phyloP scores from a whole-genome alignment of 2,113 vertebrate species.

The Sorex fumeus region DNA sequence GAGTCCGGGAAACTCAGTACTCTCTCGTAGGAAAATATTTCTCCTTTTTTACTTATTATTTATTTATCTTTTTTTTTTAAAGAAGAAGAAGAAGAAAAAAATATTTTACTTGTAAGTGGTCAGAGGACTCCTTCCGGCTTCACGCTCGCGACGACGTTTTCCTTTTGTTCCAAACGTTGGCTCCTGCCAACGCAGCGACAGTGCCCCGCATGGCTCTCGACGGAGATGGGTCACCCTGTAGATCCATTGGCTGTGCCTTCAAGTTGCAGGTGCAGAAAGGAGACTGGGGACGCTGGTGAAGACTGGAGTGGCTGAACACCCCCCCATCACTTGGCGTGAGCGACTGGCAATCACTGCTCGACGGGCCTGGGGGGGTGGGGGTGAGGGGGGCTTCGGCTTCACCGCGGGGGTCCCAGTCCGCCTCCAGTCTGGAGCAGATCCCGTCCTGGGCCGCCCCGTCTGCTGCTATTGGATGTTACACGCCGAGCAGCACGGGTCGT shows the following conservation, averaged over 20 bases:
- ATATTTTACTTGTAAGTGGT: slow-evolving; percentile 74
- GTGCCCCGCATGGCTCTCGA: slow-evolving; percentile 46
- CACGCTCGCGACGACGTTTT: slow-evolving; percentile 71
- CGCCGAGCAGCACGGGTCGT: slow-evolving; percentile 98
- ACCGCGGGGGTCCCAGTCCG: too few species aligned
- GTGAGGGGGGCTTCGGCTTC: too few species aligned
- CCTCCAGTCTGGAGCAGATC: slow-evolving; percentile 69
- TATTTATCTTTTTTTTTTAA: slow-evolving; percentile 30
- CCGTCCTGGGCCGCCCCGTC: slow-evolving; percentile 75
- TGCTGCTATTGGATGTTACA: slow-evolving; percentile 98
- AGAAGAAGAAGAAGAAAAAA: slow-evolving; percentile 73
- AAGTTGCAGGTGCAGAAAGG: slow-evolving; percentile 83
- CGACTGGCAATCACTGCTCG: slow-evolving; percentile 81
- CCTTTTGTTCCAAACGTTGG: slow-evolving; percentile 67
- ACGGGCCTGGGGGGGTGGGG: too few species aligned
- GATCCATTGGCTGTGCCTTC: slow-evolving; percentile 79
- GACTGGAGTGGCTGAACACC: slow-evolving; percentile 79
- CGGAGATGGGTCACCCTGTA: slow-evolving; percentile 81
- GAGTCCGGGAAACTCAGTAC: slow-evolving; percentile 81
- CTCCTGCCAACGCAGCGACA: slow-evolving; percentile 77
- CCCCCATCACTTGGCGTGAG: slow-evolving; percentile 82
- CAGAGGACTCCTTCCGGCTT: slow-evolving; percentile 81
- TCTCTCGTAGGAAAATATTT: slow-evolving; percentile 84
- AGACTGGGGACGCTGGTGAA: slow-evolving; percentile 75
- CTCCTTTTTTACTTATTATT: slow-evolving; percentile 57